These are phyloP conservation scores for Limnephilus rhombicus DNA, from an alignment of 2,888 invertebrate genomes.

Conservation along the genomic window DNA sequence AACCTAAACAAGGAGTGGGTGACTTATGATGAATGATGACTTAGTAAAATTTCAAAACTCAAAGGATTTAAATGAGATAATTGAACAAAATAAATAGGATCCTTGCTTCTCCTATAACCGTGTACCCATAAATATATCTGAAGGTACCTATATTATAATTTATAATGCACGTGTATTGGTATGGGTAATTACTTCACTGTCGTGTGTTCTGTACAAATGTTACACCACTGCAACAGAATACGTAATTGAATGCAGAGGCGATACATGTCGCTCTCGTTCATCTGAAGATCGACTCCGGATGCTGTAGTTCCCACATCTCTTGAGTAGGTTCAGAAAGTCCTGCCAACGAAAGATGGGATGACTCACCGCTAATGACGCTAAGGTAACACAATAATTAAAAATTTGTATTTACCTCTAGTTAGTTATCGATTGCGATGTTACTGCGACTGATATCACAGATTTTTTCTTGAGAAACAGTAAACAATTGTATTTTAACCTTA, in stretches of 20 bases:
- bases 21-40: neutral
- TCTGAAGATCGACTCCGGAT: neutral
- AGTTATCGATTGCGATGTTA: neutral
- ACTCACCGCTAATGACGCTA: neutral
- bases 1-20: neutral
- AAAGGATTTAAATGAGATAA: neutral
- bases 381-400: neutral
- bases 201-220: neutral
- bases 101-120: neutral
- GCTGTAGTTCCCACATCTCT: conserved; percentile 13
- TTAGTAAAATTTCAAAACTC: neutral
- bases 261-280: conserved; percentile 24
- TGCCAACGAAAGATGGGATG: neutral
- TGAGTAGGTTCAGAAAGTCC: neutral
- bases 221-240: neutral
- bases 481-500: no score
- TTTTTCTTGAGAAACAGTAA: no score
- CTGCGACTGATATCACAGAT: no score
- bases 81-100: neutral
- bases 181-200: neutral
- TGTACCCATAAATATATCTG: neutral
- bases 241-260: conserved; percentile 6
- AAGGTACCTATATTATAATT: neutral
- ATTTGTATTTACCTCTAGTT: neutral
- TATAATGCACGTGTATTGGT: neutral